A percentile compares a stretch with the other conserved stretches of the same genome.
phyloP scores from a whole-genome alignment of 2,888 invertebrate genomes.

The Desoria tigrina region DNA sequence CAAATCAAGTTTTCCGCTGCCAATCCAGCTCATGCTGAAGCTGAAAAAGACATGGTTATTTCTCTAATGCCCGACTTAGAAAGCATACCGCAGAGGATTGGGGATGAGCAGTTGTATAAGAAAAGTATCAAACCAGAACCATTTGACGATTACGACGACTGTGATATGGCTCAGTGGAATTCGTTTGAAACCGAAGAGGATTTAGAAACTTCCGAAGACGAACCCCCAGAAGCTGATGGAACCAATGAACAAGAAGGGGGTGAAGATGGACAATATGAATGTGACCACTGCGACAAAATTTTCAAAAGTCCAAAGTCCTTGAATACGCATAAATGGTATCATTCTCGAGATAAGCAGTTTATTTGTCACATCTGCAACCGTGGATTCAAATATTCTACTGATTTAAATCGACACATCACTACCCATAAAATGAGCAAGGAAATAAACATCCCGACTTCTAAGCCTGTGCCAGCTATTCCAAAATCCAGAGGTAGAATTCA shows the following conservation, averaged over 20 bases:
- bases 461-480: not conserved
- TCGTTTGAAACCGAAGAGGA: not conserved
- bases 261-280: constrained; percentile 11
- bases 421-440: constrained; percentile 18
- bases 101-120: not conserved
- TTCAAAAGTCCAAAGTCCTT: constrained; percentile 31
- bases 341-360: constrained; percentile 30
- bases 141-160: not conserved
- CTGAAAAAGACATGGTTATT: constrained; percentile 2
- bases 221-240: constrained; percentile 5
- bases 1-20: not conserved
- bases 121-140: not conserved
- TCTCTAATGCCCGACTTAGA: not conserved
- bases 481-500: not conserved
- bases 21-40: not conserved
- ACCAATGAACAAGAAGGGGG: not conserved
- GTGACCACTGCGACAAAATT: constrained; percentile 30
- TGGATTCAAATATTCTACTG: constrained; percentile 35
- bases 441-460: not conserved
- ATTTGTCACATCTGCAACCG: constrained; percentile 34
- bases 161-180: not conserved
- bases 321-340: constrained; percentile 39
- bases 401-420: constrained; percentile 27
- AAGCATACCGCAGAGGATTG: not conserved
- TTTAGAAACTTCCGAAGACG: not conserved